Evolutionary conservation across 2,888 invertebrate genomes (phyloP), one percentile per base, ranked within the genome.

Genomic region (Xanthorhoe spadicearia): DNA sequence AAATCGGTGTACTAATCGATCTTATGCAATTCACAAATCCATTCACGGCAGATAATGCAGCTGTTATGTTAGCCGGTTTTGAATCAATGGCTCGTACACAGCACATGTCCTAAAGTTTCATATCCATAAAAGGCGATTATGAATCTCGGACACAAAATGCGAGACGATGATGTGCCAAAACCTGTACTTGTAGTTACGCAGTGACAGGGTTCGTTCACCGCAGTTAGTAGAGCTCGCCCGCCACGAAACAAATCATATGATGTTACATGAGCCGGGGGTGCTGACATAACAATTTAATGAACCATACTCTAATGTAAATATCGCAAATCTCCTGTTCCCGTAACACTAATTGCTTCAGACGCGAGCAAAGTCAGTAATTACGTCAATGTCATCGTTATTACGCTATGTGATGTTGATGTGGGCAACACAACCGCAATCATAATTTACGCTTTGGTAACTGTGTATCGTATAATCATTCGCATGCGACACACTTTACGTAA

Each of bases 181-280:
- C 91, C 88, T 85, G 92, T 88, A 87, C 91, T 87, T 85, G 92
- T 88, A 87, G 83, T 80, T 78, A 82, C 77, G 75, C 80, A 82
- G 86, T 87, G 87, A 88, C 88, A 87, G 85, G 86, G 92, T 91
- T 92, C 92, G 87, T 92, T 92, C 87, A 92, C 92, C 92, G 89
- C 82, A 77, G 64, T 64, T 54, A 83, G 81, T 75, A 81, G 74
- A 79, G 79, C 81, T 78, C 74, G 77, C 77, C 75, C 73, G 77
- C 77, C 77, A 78, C 79, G 77, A 83, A 86, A 87, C 88, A 88
- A 84, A 89, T 90, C 88, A 88, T 86, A 82, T 83, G 63, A 67
- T 38, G 82, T 82, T 83, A 80, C 83, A 82, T 76, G 80, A 82
- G 77, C 75, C 71, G 69, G 75, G 75, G 76, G 76, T 76, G 72